phyloP scores from a whole-genome alignment of 2,797 vertebrate genomes.

The Varecia variegata region DNA sequence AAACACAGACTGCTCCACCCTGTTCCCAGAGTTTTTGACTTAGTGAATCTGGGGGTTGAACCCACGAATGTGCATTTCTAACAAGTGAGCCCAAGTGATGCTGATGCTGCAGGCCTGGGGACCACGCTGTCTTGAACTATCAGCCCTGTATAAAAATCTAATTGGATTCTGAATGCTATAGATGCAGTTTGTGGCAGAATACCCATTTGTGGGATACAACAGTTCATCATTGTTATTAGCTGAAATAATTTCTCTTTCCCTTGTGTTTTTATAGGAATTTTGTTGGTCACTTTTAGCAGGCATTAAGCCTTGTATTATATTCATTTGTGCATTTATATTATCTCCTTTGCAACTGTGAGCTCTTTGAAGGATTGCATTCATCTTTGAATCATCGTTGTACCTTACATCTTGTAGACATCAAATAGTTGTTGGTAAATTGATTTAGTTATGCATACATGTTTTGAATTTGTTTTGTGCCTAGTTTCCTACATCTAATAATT shows the following conservation, averaged over 20 bases:
- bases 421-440: conserved; percentile 8
- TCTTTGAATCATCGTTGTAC: not conserved
- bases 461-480: conserved; percentile 26
- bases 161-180: not conserved
- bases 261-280: conserved; percentile 7
- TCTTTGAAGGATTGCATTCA: conserved; percentile 12
- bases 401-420: not conserved
- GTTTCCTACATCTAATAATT: conserved; percentile 33
- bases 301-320: not conserved
- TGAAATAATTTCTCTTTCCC: not conserved
- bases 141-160: not conserved
- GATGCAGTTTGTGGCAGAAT: not conserved
- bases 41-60: not conserved
- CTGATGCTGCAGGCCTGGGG: not conserved
- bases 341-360: not conserved
- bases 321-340: not conserved
- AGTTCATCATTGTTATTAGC: not conserved
- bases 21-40: conserved; percentile 2
- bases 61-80: not conserved
- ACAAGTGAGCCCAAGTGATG: not conserved
- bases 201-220: not conserved
- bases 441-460: conserved; percentile 31
- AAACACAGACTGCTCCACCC: not conserved
- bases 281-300: not conserved
- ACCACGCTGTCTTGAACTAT: not conserved